These are phyloP conservation scores for Diarsia rubi DNA, from an alignment of 2,888 invertebrate species.

Conservation along the genomic window DNA sequence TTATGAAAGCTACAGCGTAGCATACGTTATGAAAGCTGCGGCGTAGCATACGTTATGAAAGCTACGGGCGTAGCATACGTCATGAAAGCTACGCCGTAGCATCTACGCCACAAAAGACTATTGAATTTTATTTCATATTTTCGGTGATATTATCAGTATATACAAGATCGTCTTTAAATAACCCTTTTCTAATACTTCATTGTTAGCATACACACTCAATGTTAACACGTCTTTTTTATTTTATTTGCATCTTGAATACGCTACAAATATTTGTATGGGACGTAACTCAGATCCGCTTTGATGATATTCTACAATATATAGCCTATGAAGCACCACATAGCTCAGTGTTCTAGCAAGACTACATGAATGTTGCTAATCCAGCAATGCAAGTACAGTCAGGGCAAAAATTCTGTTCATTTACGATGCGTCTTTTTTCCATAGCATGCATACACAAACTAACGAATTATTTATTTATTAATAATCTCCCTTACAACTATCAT, in stretches of 20 bases:
- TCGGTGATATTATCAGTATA: background rate
- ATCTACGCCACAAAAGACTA: background rate
- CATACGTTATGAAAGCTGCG: background rate
- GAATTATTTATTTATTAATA: no score
- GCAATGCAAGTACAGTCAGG: background rate
- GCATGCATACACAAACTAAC: no score
- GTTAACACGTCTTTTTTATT: background rate
- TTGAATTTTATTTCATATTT: background rate
- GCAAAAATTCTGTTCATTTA: background rate
- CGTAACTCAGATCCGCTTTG: conserved; percentile 37
- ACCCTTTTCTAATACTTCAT: background rate
- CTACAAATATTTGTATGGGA: background rate
- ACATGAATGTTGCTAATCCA: conserved; percentile 24
- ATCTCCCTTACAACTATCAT: no score
- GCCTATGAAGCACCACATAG: background rate
- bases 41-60: background rate
- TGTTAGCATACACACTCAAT: background rate
- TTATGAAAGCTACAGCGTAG: background rate
- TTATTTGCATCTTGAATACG: conserved; percentile 21
- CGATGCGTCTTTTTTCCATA: no score
- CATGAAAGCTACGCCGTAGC: background rate
- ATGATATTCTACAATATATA: conserved; percentile 9
- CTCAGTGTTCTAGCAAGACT: background rate
- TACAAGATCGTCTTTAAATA: background rate
- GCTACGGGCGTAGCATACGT: background rate